Base-by-base conservation (phyloP, 2,797 vertebrate species). In the Parauchenoglanis ngamensis region DNA sequence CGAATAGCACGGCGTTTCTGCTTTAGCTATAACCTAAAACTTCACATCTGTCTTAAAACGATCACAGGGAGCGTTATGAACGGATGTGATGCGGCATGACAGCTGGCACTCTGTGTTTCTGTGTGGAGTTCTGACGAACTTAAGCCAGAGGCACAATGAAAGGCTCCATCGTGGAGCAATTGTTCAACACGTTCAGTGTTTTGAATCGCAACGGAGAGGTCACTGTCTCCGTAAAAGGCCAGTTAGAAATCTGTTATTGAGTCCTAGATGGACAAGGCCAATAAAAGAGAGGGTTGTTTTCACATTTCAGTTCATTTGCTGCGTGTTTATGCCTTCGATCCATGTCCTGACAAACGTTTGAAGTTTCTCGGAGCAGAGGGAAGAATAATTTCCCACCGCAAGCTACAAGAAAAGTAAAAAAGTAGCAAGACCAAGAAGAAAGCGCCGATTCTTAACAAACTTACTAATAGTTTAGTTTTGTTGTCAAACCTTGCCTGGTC, bases 61-160 rank as follows among this genome's bases (percentile, higher is more conserved):
- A 57, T 76, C 84, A 49, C 59, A 81, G 75, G 65, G 77, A 56
- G 72, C 52, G 70, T 44, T 54, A 5, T 10, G 75, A 85, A 83
- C 63, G 56, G 57, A 89, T 46, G 59, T 86, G 75, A 90, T 85
- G 40, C 46, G 8, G 57, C 17, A 23, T 86, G 88, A 89, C 90
- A 88, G 85, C 88, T 87, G 90, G 88, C 89, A 89, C 59, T 87
- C 77, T 44, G 75, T 3, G 86, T 89, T 85, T 88, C 88, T 79
- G 82, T 63, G 80, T 56, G 46, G 80, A 87, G 72, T 83, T 79
- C 65, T 89, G 89, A 89, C 63, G 88, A 85, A 87, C 86, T 28
- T 49, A 54, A 77, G 89, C 89, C 89, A 85, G 11, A 3, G 85
- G 89, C 84, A 28, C 86, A 90, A 87, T 5, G 17, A 77, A 40